Percentiles rank a stretch among this genome's conserved stretches.
phyloP scores from a whole-genome alignment of 2,797 vertebrate genomes.

The Poeciliopsis paucimaculata region DNA sequence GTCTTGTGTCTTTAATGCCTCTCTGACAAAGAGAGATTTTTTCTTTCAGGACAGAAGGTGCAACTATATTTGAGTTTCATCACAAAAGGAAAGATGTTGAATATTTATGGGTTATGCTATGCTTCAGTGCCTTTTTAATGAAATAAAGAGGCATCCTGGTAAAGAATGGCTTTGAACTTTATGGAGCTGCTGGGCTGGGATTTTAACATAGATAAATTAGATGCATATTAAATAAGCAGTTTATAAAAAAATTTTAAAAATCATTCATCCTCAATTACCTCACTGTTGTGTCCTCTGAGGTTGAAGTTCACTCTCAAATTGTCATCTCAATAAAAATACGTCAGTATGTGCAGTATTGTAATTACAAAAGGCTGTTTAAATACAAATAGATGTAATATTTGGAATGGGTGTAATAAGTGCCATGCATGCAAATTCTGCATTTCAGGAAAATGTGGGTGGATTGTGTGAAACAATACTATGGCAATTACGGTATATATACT shows the following conservation, averaged over 20 bases:
- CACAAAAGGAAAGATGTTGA: slow-evolving; percentile 10
- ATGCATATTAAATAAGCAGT: background rate
- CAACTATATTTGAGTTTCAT: background rate
- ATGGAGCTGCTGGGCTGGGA: background rate
- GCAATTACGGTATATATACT: background rate
- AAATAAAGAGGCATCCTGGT: background rate
- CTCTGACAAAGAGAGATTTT: slow-evolving; percentile 42
- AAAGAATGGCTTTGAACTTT: background rate
- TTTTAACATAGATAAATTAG: background rate
- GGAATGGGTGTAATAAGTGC: background rate
- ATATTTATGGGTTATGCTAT: background rate
- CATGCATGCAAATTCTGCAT: background rate
- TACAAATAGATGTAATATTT: background rate
- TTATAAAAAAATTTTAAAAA: background rate
- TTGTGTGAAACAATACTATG: background rate
- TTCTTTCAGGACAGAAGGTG: slow-evolving; percentile 52
- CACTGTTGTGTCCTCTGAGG: slow-evolving; percentile 97
- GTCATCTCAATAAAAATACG: background rate
- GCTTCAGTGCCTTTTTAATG: background rate
- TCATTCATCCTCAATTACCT: slow-evolving; percentile 83
- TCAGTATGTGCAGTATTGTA: background rate
- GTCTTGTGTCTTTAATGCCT: slow-evolving; percentile 65
- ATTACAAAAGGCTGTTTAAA: background rate
- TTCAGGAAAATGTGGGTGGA: background rate
- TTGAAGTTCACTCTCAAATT: slow-evolving; percentile 95